Percentiles rank a stretch among this genome's conserved stretches.
Evolutionary conservation across 2,113 vertebrate species (phyloP).

Genomic region (Morone chrysops): DNA sequence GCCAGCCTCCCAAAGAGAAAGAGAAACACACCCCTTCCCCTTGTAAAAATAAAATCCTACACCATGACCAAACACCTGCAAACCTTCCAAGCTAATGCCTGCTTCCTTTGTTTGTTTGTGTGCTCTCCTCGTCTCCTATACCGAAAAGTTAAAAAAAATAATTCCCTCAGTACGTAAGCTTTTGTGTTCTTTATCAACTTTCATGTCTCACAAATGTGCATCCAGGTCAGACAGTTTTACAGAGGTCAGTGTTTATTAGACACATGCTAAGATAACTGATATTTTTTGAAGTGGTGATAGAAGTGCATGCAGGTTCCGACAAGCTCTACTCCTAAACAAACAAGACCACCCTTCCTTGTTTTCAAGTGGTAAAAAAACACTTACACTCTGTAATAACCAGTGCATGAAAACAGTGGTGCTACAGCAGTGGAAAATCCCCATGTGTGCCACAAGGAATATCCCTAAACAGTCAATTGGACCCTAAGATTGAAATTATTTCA

Average conservation of each 20-base stretch:
- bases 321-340: constrained; percentile 28
- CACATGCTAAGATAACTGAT: constrained; percentile 1
- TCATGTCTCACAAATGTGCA: constrained; percentile 20
- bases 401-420: neutral
- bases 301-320: constrained; percentile 13
- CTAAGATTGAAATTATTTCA: constrained; percentile 43
- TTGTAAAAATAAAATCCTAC: constrained; percentile 65
- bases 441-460: constrained; percentile 14
- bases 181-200: neutral
- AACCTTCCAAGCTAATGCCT: constrained; percentile 36
- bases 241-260: constrained; percentile 5
- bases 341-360: constrained; percentile 27
- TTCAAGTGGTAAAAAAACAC: constrained; percentile 34
- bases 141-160: constrained; percentile 34
- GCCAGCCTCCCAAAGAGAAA: constrained; percentile 52
- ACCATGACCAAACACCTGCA: constrained; percentile 67
- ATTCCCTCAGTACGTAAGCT: constrained; percentile 1
- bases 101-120: constrained; percentile 42
- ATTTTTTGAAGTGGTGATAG: constrained; percentile 5
- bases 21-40: constrained; percentile 42
- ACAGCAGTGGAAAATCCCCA: constrained; percentile 30
- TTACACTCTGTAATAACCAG: constrained; percentile 3
- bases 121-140: neutral
- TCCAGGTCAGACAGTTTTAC: neutral
- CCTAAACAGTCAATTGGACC: constrained; percentile 23